Evolutionary conservation across 2,797 vertebrate genomes (phyloP), one percentile per base, ranked within the genome.

Genomic region (Coluber constrictor): DNA sequence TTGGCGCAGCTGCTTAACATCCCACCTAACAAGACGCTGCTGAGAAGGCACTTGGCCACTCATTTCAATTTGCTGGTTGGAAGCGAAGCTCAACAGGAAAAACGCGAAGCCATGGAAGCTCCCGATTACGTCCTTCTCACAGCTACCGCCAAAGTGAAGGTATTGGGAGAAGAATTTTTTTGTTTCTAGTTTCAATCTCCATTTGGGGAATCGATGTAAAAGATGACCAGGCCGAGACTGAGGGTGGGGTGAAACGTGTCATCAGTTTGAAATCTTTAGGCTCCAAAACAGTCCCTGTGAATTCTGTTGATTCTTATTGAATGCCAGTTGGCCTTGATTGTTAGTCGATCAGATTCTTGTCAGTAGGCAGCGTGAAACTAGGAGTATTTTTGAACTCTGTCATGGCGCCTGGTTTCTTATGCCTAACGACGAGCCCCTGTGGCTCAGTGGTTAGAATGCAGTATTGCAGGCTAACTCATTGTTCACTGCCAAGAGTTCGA

Each of bases 1-100:
- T 98, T 99, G 99, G 99, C 99, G 1, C 97, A 99, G 97, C 96
- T 99, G 94, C 96, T 99, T 89, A 99, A 99, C 97, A 99, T 99
- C 96, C 99, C 99, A 5, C 98, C 99, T 1, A 99, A 99, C 96
- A 99, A 99, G 97, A 99, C 99, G 0, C 98, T 99, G 54, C 97
- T 99, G 96, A 98, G 99, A 51, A 98, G 99, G 54, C 99, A 99
- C 96, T 96, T 99, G 91, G 99, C 98, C 2, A 99, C 99, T n/a
- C 99, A 99, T 94, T 99, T 99, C 97, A 99, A 98, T 95, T 98
- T 99, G 92, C 98, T 99, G 60, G 97, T 99, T 2, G 99, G 99
- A 32, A 98, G 97, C 3, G 98, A 99, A 95, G 98, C 99, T 23
- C 99, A 99, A 96, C 98, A 98, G 94, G 98, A 98, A 95, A 99